These are phyloP conservation scores for Triplophysa tibetana DNA, from an alignment of 2,113 vertebrate species.

Conservation along the genomic window DNA sequence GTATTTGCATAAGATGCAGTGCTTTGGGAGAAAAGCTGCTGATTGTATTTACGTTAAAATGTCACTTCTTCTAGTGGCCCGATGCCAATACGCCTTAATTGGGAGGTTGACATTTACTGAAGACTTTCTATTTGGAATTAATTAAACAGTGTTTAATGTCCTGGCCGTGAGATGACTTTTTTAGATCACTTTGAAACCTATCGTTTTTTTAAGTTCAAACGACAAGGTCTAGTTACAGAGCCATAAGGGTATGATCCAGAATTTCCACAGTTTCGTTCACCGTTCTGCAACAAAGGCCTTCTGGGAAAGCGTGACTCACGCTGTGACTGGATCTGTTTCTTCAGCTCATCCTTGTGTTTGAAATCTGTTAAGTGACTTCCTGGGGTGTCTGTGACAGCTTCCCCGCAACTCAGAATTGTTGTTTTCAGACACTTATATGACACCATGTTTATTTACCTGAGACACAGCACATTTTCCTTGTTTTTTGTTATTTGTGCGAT, in stretches of 20 bases:
- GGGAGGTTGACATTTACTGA: slow-evolving; percentile 12
- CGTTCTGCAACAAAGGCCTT: neutral
- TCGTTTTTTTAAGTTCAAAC: neutral
- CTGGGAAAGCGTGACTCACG: neutral
- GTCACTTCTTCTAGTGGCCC: slow-evolving; percentile 13
- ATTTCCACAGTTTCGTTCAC: neutral
- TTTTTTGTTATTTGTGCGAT: neutral
- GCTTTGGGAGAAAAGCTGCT: neutral
- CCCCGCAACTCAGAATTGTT: neutral
- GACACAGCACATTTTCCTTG: neutral
- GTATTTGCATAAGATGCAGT: slow-evolving; percentile 12
- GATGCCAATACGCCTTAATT: slow-evolving; percentile 5
- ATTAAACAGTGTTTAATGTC: neutral
- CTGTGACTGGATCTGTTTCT: slow-evolving; percentile 16
- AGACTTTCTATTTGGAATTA: neutral
- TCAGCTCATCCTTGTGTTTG: slow-evolving; percentile 18
- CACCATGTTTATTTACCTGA: neutral
- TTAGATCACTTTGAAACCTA: neutral
- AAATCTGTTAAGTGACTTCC: slow-evolving; percentile 11
- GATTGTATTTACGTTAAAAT: slow-evolving; percentile 23
- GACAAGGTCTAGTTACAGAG: neutral
- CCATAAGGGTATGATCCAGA: neutral
- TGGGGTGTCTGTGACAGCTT: slow-evolving; percentile 10
- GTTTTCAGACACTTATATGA: neutral
- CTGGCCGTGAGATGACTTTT: neutral